Percentiles rank a stretch among this genome's conserved stretches.
These are phyloP conservation scores for Holotrichia oblita DNA, from an alignment of 1,140 invertebrate species.

Conservation along the genomic window DNA sequence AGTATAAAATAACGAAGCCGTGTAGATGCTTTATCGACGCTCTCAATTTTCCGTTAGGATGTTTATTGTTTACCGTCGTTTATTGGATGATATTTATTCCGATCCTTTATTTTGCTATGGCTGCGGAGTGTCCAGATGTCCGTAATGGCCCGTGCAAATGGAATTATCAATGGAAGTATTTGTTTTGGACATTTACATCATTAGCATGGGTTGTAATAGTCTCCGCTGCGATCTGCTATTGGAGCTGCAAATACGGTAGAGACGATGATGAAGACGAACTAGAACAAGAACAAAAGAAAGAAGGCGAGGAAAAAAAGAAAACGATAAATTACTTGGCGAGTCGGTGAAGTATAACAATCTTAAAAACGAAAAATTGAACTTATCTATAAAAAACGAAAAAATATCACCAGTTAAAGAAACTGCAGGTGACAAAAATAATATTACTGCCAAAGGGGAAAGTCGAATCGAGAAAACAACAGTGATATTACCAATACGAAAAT, in stretches of 20 bases:
- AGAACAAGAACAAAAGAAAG: constrained; percentile 1
- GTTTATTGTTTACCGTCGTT: constrained; percentile 16
- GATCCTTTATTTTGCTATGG: not conserved
- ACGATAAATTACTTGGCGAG: not conserved
- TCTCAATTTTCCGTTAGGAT: not conserved
- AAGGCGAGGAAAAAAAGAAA: not conserved
- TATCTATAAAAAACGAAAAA: not conserved
- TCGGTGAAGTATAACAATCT: not conserved
- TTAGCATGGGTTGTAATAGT: constrained; percentile 1
- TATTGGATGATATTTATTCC: constrained; percentile 10
- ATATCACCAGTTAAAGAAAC: not conserved
- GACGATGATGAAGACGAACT: not conserved
- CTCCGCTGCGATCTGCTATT: not conserved
- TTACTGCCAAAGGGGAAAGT: not conserved
- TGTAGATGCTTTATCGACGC: not conserved
- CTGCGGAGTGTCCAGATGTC: not conserved
- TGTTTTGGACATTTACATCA: constrained; percentile 8
- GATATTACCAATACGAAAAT: not conserved
- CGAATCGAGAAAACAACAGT: not conserved
- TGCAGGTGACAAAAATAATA: not conserved
- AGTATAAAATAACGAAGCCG: not conserved
- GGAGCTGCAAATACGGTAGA: not conserved
- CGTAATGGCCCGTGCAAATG: not conserved
- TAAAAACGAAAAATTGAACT: not conserved
- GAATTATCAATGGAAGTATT: not conserved